Conservation (phyloP, 2,888 invertebrate species). For the Entomobrya proxima region DNA sequence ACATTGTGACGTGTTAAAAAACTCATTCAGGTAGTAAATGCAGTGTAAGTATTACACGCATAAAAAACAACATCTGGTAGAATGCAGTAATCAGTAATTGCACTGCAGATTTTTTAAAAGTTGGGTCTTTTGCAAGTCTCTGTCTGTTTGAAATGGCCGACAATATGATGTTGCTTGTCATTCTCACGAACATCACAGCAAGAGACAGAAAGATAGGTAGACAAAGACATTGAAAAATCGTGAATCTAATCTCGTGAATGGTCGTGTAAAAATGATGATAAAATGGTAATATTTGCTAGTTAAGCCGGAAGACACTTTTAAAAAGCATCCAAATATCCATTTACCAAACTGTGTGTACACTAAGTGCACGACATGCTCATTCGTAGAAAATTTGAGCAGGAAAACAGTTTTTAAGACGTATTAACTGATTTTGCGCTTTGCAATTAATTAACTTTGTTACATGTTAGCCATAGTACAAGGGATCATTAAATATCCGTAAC, state of each 20-base stretch:
- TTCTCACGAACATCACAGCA: constrained; percentile 30
- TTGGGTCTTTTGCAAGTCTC: background rate
- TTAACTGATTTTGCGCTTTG: constrained; percentile 11
- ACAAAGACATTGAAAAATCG: constrained; percentile 43
- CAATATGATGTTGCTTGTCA: constrained; percentile 14
- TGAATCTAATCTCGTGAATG: constrained; percentile 23
- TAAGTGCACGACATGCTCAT: background rate
- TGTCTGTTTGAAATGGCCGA: background rate
- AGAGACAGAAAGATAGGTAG: background rate
- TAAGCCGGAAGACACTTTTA: constrained; percentile 28
- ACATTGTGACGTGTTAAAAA: background rate
- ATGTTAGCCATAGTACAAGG: background rate
- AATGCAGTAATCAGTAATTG: no score
- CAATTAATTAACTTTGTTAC: constrained; percentile 21
- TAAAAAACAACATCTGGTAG: background rate
- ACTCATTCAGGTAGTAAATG: background rate
- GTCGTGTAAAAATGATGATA: constrained; percentile 38
- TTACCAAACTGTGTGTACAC: background rate
- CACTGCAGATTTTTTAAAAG: no score
- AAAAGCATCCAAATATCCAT: no score
- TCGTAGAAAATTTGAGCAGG: background rate
- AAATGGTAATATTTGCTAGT: constrained; percentile 1
- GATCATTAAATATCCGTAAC: constrained; percentile 6
- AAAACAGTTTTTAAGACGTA: background rate
- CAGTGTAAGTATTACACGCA: background rate